A percentile compares a stretch with the other conserved stretches of the same genome.
Conservation (phyloP, 2,888 invertebrate species). For the Netelia virgata region DNA sequence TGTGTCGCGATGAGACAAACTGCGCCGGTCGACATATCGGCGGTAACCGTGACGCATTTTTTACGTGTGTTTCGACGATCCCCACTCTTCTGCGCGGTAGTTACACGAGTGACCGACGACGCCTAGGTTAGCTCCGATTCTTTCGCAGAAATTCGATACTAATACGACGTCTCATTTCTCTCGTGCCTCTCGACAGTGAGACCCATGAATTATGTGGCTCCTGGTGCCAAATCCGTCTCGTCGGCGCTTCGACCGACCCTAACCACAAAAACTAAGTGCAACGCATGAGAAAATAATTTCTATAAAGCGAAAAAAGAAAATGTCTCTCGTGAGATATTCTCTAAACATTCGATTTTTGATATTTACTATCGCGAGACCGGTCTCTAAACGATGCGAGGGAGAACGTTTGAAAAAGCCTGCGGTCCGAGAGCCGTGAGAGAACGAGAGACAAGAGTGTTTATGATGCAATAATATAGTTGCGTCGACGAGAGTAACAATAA, state of each 20-base stretch:
- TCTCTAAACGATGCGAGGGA: slow-evolving; percentile 13
- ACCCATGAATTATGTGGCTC: slow-evolving; percentile 72
- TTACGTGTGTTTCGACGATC: neutral
- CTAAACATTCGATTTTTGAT: slow-evolving; percentile 30
- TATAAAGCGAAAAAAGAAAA: slow-evolving; percentile 14
- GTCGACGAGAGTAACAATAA: slow-evolving; percentile 67
- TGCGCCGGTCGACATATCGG: slow-evolving; percentile 56
- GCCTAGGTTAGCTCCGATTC: slow-evolving; percentile 27
- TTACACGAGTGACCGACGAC: slow-evolving; percentile 9
- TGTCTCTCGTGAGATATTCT: neutral
- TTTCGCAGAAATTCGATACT: slow-evolving; percentile 71
- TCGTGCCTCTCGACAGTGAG: slow-evolving; percentile 65
- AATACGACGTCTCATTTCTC: slow-evolving; percentile 62
- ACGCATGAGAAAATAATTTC: neutral
- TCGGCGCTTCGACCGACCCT: neutral
- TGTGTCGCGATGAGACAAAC: slow-evolving; percentile 16
- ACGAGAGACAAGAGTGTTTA: slow-evolving; percentile 62
- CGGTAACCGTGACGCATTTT: slow-evolving; percentile 57
- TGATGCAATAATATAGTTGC: slow-evolving; percentile 64
- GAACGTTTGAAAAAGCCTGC: neutral
- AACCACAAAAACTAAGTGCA: neutral
- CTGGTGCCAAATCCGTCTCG: slow-evolving; percentile 65
- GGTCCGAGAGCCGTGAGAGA: neutral
- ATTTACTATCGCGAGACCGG: slow-evolving; percentile 37
- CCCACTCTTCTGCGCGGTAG: slow-evolving; percentile 1